phyloP scores from a whole-genome alignment of 2,888 invertebrate genomes.

The Phlogophora meticulosa region DNA sequence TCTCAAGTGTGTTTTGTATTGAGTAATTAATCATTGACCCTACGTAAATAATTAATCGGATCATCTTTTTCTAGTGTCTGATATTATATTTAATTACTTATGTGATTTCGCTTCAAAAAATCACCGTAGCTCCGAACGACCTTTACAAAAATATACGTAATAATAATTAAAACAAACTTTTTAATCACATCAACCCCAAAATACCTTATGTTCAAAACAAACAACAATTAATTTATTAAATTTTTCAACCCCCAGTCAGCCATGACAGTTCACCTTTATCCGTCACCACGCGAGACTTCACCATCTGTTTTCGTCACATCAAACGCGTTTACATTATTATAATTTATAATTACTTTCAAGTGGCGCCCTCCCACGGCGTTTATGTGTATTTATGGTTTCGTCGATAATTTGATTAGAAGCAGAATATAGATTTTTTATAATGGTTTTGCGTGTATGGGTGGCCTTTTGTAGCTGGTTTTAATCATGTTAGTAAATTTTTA shows the following conservation, averaged over 20 bases:
- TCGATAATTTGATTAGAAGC: conserved; percentile 39
- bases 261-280: conserved; percentile 61
- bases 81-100: neutral
- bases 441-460: neutral
- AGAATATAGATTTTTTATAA: conserved; percentile 21
- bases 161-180: conserved; percentile 5
- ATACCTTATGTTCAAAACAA: conserved; percentile 16
- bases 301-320: conserved; percentile 60
- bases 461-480: neutral
- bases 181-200: conserved; percentile 29
- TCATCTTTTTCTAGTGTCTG: neutral
- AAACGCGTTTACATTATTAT: conserved; percentile 52
- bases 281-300: conserved; percentile 54
- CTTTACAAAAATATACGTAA: neutral
- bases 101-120: neutral
- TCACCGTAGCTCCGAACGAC: neutral
- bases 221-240: conserved; percentile 40
- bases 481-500: conserved; percentile 4
- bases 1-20: neutral
- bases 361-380: conserved; percentile 62
- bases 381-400: conserved; percentile 41
- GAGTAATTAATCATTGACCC: no score
- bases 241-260: conserved; percentile 33
- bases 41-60: neutral
- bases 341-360: conserved; percentile 51